Evolutionary conservation across 2,113 vertebrate genomes (phyloP), one percentile per base, ranked within the genome.

Genomic region (Struthio camelus): DNA sequence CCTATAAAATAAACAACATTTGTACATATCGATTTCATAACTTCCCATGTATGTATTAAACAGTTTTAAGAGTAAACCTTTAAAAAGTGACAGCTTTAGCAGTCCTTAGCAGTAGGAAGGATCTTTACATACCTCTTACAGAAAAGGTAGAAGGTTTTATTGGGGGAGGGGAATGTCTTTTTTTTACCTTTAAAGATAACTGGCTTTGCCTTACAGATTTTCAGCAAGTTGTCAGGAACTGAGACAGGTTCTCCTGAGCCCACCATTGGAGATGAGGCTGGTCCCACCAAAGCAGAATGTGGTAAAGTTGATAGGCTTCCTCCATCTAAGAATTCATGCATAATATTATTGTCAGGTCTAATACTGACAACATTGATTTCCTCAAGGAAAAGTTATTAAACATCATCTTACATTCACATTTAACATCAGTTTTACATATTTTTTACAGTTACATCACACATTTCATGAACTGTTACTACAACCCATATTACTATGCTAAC

Each of bases 151-250:
- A 76, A 62, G 30, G 42, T 48, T 53, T 59, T 87, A 15, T 44
- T 58, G 15, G 10, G 14, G 9, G 4, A 5, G 12, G 8, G 24
- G 2, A n/a, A n/a, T n/a, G n/a, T n/a, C n/a, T n/a, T 50, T 73
- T 0, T 50, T 24, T 97, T 96, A 99, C 99, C 99, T 99, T 99
- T 99, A 96, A 99, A 99, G 94, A 99, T 99, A 97, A 99, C 99
- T 10, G 99, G 99, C 85, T 98, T 99, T 82, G 99, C 98, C 97
- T 99, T 99, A 97, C 99, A 99, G 83, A 98, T 99, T 90, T 99
- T 98, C 65, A 99, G 96, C 95, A 99, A 97, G 96, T 99, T 98
- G 93, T 99, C 99, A 32, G 99, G 99, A 94, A 99, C 98, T 5
- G 98, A 98, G 72, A 99, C 98, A 1, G 98, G 98, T 70, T 99